Evolutionary conservation across 2,797 vertebrate species (phyloP).

Genomic region (Pseudochromis fuscus): DNA sequence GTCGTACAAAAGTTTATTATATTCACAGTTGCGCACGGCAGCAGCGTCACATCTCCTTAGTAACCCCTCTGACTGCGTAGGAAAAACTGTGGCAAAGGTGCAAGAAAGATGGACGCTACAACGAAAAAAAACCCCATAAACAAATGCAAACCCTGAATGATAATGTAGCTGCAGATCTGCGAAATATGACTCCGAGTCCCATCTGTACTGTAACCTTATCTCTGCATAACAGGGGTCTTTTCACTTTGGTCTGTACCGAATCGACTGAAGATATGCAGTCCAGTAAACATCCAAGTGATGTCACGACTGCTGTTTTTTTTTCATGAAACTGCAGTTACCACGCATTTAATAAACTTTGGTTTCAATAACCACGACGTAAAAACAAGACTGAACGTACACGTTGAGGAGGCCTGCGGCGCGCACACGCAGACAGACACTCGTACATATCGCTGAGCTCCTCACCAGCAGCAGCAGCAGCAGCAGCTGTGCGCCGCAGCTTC

Average conservation of each 20-base stretch:
- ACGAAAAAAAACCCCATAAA: no score
- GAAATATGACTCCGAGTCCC: neutral
- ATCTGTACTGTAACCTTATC: conserved; percentile 32
- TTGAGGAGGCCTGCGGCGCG: neutral
- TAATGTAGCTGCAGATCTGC: neutral
- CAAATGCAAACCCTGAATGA: neutral
- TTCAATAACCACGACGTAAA: neutral
- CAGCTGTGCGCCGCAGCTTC: conserved; percentile 57
- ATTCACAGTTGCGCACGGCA: conserved; percentile 65
- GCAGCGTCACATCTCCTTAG: conserved; percentile 90
- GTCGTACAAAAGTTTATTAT: conserved; percentile 54
- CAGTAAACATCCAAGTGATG: conserved; percentile 57
- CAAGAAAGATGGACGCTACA: conserved; percentile 13
- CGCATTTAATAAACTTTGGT: neutral
- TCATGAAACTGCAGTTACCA: no score
- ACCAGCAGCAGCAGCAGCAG: conserved; percentile 26
- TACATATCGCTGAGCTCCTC: neutral
- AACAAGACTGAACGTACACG: neutral
- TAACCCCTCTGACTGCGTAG: conserved; percentile 83
- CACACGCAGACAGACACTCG: neutral
- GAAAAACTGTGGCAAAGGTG: conserved; percentile 81
- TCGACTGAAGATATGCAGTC: conserved; percentile 62
- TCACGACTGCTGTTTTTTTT: conserved; percentile 26
- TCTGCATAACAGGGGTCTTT: conserved; percentile 11
- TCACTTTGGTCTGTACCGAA: conserved; percentile 49